Conservation (phyloP, 2,113 vertebrate genomes). For the Pycnonotus jocosus region DNA sequence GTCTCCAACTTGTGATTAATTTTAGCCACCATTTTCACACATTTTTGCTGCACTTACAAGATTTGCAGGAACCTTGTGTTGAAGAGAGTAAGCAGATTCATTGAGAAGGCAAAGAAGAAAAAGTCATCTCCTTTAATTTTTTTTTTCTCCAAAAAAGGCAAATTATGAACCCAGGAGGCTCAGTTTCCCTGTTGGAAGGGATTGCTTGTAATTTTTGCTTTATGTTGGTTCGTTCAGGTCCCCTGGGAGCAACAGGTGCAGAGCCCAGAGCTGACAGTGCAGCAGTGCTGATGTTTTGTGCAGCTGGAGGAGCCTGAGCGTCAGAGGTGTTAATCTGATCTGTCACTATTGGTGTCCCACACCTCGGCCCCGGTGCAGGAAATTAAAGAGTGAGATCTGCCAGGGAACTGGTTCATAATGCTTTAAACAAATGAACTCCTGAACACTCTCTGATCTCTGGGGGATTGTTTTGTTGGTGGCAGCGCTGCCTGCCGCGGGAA, state of each 20-base stretch:
- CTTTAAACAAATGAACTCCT: slow-evolving; percentile 73
- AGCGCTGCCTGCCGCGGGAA: neutral
- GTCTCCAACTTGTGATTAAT: neutral
- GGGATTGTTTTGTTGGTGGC: slow-evolving; percentile 56
- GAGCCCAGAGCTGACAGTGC: neutral
- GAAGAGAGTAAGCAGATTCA: neutral
- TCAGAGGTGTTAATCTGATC: slow-evolving; percentile 57
- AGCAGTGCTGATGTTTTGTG: neutral
- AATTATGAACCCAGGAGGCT: neutral
- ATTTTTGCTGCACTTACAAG: neutral
- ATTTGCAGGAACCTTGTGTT: neutral
- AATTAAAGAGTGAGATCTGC: slow-evolving; percentile 66
- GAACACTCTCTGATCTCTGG: slow-evolving; percentile 55
- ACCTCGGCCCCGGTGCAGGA: slow-evolving; percentile 55
- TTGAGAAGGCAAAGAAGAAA: neutral
- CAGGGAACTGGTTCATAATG: slow-evolving; percentile 60
- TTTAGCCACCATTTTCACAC: neutral
- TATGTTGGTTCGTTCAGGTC: neutral
- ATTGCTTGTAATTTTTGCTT: neutral
- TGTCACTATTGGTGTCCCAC: slow-evolving; percentile 59
- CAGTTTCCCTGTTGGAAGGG: neutral
- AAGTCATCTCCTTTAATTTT: neutral
- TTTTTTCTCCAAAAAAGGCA: neutral
- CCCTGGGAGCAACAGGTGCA: neutral
- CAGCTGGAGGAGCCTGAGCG: neutral